These are phyloP conservation scores for Sparus aurata DNA, from an alignment of 2,797 vertebrate species.

Conservation along the genomic window DNA sequence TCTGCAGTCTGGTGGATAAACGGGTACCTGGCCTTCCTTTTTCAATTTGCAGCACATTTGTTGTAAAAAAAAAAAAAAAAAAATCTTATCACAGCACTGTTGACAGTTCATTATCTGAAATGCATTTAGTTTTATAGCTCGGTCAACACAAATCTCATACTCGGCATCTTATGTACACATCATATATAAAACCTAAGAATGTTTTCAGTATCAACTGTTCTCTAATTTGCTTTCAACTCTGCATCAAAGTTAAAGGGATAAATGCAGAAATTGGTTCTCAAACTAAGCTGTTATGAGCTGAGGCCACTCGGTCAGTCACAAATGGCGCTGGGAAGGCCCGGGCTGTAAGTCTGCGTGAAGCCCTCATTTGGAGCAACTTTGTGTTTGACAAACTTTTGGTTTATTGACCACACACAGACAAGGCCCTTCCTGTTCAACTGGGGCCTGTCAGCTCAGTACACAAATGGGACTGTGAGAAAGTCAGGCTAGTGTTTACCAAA, in stretches of 20 bases:
- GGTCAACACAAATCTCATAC: background rate
- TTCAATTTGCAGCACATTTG: constrained; percentile 34
- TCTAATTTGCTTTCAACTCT: background rate
- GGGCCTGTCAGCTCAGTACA: constrained; percentile 79
- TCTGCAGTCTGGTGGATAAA: too few species aligned
- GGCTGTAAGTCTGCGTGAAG: constrained; percentile 64
- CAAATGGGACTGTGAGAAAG: constrained; percentile 85
- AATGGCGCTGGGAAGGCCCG: constrained; percentile 67
- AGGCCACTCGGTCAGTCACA: constrained; percentile 48
- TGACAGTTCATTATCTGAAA: background rate
- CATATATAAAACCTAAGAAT: background rate
- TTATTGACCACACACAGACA: constrained; percentile 87
- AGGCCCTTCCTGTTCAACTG: constrained; percentile 83
- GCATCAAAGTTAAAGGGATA: constrained; percentile 13
- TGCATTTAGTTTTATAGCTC: constrained; percentile 4
- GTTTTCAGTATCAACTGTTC: constrained; percentile 8
- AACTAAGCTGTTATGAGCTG: constrained; percentile 32
- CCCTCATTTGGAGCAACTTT: constrained; percentile 81
- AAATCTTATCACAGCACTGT: background rate
- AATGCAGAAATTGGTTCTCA: constrained; percentile 40
- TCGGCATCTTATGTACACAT: constrained; percentile 3
- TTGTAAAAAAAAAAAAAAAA: constrained; percentile 2
- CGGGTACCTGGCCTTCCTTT: constrained; percentile 40
- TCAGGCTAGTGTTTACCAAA: constrained; percentile 82
- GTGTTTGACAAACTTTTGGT: constrained; percentile 87